A percentile compares a stretch with the other conserved stretches of the same genome.
Evolutionary conservation across 2,888 invertebrate species (phyloP).

Genomic region (Cantharis rufa): DNA sequence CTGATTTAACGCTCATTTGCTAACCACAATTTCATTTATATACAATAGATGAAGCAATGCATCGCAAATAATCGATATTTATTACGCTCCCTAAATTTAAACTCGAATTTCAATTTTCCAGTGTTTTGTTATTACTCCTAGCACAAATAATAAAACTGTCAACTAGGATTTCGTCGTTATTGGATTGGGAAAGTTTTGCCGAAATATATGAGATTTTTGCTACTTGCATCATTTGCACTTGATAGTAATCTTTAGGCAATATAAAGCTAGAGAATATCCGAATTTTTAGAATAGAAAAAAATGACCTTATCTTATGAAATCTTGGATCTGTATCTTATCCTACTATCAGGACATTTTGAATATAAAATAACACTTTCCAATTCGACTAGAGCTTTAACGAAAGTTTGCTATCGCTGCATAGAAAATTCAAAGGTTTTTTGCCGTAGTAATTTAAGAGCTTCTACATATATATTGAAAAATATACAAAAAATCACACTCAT

Average conservation of each 20-base stretch:
- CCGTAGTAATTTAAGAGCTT: background rate
- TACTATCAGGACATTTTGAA: conserved; percentile 16
- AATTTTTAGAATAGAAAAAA: conserved; percentile 6
- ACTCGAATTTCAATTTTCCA: background rate
- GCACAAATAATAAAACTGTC: conserved; percentile 13
- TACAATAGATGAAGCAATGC: background rate
- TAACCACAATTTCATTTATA: conserved; percentile 21
- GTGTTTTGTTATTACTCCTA: background rate
- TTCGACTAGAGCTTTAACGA: conserved; percentile 6
- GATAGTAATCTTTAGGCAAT: conserved; percentile 11
- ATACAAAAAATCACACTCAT: background rate
- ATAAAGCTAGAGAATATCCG: conserved; percentile 10
- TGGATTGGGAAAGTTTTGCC: conserved; percentile 6
- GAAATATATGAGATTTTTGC: conserved; percentile 12
- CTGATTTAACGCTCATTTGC: conserved; percentile 29
- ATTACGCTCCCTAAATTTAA: background rate
- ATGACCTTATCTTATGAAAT: conserved; percentile 12
- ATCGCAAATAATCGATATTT: conserved; percentile 12
- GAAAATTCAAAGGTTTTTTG: background rate
- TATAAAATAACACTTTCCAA: conserved; percentile 12
- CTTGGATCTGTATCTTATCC: conserved; percentile 13
- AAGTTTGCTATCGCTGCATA: conserved; percentile 6
- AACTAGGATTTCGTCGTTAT: conserved; percentile 10
- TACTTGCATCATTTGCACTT: conserved; percentile 15
- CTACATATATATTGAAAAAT: background rate